Percentiles rank a stretch among this genome's conserved stretches.
Conservation (phyloP, 2,797 vertebrate genomes). For the Phaenicophaeus curvirostris region DNA sequence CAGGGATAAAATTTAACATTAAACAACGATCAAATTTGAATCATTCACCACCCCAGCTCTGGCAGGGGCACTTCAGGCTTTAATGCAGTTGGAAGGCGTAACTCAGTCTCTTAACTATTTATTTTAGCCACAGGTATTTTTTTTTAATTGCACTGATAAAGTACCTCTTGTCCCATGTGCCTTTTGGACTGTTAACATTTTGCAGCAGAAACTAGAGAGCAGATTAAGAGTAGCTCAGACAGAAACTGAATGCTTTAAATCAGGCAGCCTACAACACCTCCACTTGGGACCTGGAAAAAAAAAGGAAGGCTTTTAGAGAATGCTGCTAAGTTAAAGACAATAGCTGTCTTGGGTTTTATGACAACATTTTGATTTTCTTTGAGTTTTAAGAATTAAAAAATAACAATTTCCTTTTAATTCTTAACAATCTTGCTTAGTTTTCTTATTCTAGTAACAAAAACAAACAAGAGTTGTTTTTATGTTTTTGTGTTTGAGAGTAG, state of each 20-base stretch:
- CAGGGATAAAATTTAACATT: conserved; percentile 60
- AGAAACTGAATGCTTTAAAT: conserved; percentile 78
- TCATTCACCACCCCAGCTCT: conserved; percentile 67
- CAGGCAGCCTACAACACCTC: conserved; percentile 53
- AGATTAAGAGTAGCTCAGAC: conserved; percentile 74
- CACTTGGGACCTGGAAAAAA: conserved; percentile 65
- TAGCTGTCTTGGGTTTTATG: background rate
- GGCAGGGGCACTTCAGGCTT: conserved; percentile 51
- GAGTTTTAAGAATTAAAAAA: conserved; percentile 10
- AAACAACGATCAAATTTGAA: conserved; percentile 61
- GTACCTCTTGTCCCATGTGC: conserved; percentile 73
- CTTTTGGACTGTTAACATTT: conserved; percentile 77
- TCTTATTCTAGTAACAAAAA: conserved; percentile 22
- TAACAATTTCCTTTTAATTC: background rate
- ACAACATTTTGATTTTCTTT: background rate
- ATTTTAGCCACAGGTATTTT: conserved; percentile 74
- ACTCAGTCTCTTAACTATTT: conserved; percentile 74
- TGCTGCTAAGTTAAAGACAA: background rate
- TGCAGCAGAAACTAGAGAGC: conserved; percentile 75
- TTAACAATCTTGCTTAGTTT: background rate
- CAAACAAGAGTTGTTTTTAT: background rate
- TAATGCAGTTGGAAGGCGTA: conserved; percentile 63
- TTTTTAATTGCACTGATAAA: conserved; percentile 78
- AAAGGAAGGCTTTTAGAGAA: background rate
- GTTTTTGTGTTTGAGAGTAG: background rate